These are phyloP conservation scores for Allolobophora icterica DNA, from an alignment of 2,888 invertebrate species.

Conservation along the genomic window DNA sequence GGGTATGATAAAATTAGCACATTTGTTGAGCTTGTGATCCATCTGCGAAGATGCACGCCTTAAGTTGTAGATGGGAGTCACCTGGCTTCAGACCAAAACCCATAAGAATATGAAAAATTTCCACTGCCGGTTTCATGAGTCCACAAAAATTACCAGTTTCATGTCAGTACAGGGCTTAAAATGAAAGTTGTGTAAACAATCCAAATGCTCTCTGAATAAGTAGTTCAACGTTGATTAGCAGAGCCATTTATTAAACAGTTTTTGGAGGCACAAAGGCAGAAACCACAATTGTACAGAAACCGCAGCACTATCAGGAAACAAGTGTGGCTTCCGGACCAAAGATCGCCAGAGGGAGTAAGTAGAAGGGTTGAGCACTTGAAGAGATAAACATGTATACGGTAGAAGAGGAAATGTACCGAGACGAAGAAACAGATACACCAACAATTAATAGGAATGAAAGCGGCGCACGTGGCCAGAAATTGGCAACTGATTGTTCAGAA, in stretches of 20 bases:
- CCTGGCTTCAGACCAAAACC: neutral
- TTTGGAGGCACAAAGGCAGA: neutral
- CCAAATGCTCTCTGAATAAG: neutral
- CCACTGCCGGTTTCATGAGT: neutral
- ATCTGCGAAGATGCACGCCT: too few species aligned
- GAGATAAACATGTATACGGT: neutral
- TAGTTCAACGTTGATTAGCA: neutral
- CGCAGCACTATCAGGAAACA: neutral
- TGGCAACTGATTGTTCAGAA: too few species aligned
- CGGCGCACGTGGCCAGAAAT: too few species aligned
- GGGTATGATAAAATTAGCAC: neutral
- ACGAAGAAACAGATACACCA: too few species aligned
- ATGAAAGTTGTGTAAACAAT: neutral
- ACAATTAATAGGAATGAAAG: too few species aligned
- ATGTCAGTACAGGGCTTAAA: neutral
- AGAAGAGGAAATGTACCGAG: too few species aligned
- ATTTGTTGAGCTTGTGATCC: neutral
- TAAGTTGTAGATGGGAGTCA: neutral
- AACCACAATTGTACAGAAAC: neutral
- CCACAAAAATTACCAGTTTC: neutral
- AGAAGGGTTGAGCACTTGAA: neutral
- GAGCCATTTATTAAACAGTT: neutral
- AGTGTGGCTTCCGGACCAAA: neutral
- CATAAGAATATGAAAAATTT: neutral
- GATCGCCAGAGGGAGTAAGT: neutral